Evolutionary conservation across 2,888 invertebrate species (phyloP).

Genomic region (Limnephilus lunatus): DNA sequence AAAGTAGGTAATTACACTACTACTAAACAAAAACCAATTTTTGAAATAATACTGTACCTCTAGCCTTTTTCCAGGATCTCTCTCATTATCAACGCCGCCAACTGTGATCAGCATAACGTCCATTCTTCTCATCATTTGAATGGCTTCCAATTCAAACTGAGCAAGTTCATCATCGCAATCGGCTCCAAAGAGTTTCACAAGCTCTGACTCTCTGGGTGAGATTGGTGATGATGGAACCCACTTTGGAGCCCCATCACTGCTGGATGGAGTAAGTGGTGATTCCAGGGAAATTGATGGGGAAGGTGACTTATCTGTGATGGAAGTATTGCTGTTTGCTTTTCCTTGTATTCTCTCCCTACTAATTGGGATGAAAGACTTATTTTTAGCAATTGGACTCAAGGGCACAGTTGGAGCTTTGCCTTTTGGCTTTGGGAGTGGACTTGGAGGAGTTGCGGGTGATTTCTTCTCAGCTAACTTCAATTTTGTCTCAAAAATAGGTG

Average conservation of each 20-base stretch:
- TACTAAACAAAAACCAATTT: background rate
- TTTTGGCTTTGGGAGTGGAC: constrained; percentile 67
- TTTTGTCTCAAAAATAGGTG: constrained; percentile 63
- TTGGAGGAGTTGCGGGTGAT: constrained; percentile 66
- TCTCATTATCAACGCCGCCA: constrained; percentile 78
- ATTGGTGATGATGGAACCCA: constrained; percentile 60
- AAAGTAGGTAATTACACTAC: background rate
- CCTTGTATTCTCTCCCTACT: constrained; percentile 68
- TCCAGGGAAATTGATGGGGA: constrained; percentile 61
- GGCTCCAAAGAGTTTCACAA: constrained; percentile 68
- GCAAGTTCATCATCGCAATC: constrained; percentile 71
- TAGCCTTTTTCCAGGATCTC: constrained; percentile 80
- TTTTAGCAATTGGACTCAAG: constrained; percentile 60
- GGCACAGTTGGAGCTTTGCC: constrained; percentile 61
- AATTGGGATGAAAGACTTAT: constrained; percentile 68
- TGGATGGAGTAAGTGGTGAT: constrained; percentile 51
- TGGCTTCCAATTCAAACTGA: constrained; percentile 73
- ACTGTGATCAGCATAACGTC: constrained; percentile 79
- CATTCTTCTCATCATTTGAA: constrained; percentile 77
- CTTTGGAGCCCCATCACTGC: constrained; percentile 51
- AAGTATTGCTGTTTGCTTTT: constrained; percentile 34
- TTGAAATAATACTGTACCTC: constrained; percentile 73
- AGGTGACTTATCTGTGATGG: constrained; percentile 55
- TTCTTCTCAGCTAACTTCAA: constrained; percentile 58
- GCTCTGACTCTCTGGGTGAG: constrained; percentile 59